These are phyloP conservation scores for Merops nubicus DNA, from an alignment of 2,113 vertebrate species.

Conservation along the genomic window DNA sequence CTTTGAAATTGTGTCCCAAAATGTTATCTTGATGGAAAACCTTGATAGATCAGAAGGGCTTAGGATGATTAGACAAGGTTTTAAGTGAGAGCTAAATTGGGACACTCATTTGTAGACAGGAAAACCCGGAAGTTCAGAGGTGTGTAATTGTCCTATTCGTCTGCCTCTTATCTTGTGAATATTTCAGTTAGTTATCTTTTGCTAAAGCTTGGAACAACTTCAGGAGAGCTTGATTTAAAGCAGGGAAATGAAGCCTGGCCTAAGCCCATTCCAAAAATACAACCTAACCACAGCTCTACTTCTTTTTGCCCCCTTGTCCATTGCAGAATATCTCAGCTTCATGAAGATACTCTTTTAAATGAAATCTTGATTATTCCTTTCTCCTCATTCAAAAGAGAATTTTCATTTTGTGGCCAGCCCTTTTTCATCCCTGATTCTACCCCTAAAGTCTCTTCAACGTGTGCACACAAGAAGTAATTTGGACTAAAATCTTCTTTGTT, in stretches of 20 bases:
- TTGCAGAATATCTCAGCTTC: not conserved
- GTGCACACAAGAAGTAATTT: not conserved
- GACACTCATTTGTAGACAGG: not conserved
- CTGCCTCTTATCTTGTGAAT: not conserved
- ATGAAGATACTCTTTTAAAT: not conserved
- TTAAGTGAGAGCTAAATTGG: not conserved
- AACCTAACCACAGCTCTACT: accelerated
- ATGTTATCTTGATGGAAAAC: not conserved
- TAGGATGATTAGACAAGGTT: not conserved
- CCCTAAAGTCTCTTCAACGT: not conserved
- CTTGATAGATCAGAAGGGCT: not conserved
- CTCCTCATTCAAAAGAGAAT: not conserved
- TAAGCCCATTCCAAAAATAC: not conserved
- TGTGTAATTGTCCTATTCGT: not conserved
- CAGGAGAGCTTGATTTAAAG: not conserved
- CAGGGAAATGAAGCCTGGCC: not conserved
- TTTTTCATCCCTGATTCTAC: not conserved
- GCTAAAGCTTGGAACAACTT: not conserved
- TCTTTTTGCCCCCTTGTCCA: not conserved
- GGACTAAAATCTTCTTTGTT: constrained; percentile 10
- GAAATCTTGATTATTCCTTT: not conserved
- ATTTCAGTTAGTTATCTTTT: not conserved
- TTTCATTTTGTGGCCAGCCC: not conserved
- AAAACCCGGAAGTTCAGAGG: not conserved
- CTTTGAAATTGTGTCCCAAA: not conserved